A percentile compares a stretch with the other conserved stretches of the same genome.
Conservation (phyloP, 2,113 vertebrate genomes). For the Puntigrus tetrazona region DNA sequence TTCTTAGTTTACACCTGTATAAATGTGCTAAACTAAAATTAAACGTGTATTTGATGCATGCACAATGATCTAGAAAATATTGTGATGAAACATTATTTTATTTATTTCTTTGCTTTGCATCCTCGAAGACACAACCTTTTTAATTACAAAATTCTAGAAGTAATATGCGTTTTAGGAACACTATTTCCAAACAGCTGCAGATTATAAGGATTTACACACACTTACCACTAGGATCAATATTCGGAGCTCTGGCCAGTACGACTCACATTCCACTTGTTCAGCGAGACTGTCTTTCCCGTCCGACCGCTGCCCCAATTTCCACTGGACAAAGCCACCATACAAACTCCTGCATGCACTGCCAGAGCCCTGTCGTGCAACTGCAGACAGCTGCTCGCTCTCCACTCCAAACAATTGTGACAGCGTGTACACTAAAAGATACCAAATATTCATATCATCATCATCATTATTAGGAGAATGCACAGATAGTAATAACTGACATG, state of each 20-base stretch:
- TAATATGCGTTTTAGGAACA: not conserved
- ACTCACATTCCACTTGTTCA: constrained; percentile 85
- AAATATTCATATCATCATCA: not conserved
- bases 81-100: too few relatives aligned
- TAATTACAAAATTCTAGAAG: not conserved
- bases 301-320: constrained; percentile 81
- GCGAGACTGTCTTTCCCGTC: constrained; percentile 92
- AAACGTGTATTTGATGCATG: too few relatives aligned
- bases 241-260: constrained; percentile 89
- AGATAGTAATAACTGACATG: too few relatives aligned
- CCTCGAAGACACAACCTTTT: not conserved
- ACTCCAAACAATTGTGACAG: constrained; percentile 83
- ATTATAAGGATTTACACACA: constrained; percentile 20
- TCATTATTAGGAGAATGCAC: not conserved
- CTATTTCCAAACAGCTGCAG: not conserved
- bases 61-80: too few relatives aligned
- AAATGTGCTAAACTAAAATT: too few relatives aligned
- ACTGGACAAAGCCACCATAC: constrained; percentile 91
- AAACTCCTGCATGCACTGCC: constrained; percentile 94
- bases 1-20: too few relatives aligned
- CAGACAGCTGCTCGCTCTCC: constrained; percentile 86
- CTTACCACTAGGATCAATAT: constrained; percentile 91
- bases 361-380: constrained; percentile 89
- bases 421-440: constrained; percentile 76
- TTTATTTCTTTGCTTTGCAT: not conserved